Evolutionary conservation across 2,888 invertebrate species (phyloP), one percentile per base, ranked within the genome.

Genomic region (Trachelus iudaicus): DNA sequence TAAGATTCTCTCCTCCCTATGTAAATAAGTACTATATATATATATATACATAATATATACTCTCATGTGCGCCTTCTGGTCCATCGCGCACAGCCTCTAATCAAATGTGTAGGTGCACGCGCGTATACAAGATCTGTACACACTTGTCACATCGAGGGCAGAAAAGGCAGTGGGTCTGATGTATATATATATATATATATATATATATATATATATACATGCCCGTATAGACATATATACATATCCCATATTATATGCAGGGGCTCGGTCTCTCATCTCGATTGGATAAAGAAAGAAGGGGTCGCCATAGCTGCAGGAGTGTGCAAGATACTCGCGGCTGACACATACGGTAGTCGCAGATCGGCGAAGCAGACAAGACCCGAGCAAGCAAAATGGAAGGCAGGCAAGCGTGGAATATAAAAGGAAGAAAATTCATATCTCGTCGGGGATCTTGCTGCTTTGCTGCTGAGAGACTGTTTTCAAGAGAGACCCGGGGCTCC

Each of bases 351-450:
- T 91, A 91, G 91, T 91, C 90, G 88, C 85, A 88, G 91, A 91
- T 91, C 90, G 89, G 85, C 87, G 85, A 87, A 86, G 86, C 89
- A 90, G 91, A 91, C 91, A 91, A 91, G 90, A 87, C 86, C 87
- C 87, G 86, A 88, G 88, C 89, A 87, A 90, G 90, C 90, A 89
- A 90, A 90, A 90, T 90, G 90, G 90, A 90, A 90, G 89, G 86
- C 90, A 89, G 90, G 89, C 90, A 88, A 91, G 89, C 90, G 90
- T 90, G 90, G 90, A 91, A 91, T 91, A 91, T 90, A 90, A 89
- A 91, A 91, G 90, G 78, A 78, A 76, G 87, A 89, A 89, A 90
- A 91, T 91, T 90, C 89, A 89, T 91, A 91, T 91, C 90, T 91
- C 89, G 90, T 88, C 87, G 87, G 89, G 88, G 90, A 91, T 91